These are phyloP conservation scores for Auanema sp. DNA, from an alignment of 2,888 invertebrate species.

Conservation along the genomic window DNA sequence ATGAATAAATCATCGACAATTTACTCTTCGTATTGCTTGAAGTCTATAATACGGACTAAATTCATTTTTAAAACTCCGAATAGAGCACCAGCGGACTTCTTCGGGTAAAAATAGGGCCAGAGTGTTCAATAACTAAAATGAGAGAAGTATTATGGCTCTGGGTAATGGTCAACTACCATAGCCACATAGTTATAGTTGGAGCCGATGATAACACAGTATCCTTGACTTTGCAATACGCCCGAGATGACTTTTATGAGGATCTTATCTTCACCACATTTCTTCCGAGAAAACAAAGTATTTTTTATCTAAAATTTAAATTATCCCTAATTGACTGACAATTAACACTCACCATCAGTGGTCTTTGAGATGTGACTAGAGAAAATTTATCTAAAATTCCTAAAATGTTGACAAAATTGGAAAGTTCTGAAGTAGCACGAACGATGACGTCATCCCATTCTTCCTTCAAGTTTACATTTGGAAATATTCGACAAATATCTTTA, in stretches of 20 bases:
- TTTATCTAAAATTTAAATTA: constrained; percentile 29
- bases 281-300: constrained; percentile 34
- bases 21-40: constrained; percentile 53
- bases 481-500: constrained; percentile 1
- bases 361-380: constrained; percentile 26
- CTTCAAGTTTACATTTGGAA: constrained; percentile 17
- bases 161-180: constrained; percentile 20
- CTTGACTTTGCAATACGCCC: constrained; percentile 52
- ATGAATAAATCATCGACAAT: constrained; percentile 3
- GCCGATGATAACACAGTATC: constrained; percentile 53
- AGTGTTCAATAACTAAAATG: constrained; percentile 46
- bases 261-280: constrained; percentile 23
- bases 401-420: constrained; percentile 32
- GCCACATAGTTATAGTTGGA: constrained; percentile 44
- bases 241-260: constrained; percentile 47
- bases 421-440: constrained; percentile 44
- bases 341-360: constrained; percentile 32
- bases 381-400: constrained; percentile 43
- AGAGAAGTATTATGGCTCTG: background rate
- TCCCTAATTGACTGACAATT: background rate
- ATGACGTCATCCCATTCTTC: constrained; percentile 48
- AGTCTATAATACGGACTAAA: constrained; percentile 55
- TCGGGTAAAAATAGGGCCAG: constrained; percentile 51
- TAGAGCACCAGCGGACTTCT: constrained; percentile 44
- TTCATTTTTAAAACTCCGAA: constrained; percentile 42